Conservation (phyloP, 2,113 vertebrate genomes). For the Rynchops niger region DNA sequence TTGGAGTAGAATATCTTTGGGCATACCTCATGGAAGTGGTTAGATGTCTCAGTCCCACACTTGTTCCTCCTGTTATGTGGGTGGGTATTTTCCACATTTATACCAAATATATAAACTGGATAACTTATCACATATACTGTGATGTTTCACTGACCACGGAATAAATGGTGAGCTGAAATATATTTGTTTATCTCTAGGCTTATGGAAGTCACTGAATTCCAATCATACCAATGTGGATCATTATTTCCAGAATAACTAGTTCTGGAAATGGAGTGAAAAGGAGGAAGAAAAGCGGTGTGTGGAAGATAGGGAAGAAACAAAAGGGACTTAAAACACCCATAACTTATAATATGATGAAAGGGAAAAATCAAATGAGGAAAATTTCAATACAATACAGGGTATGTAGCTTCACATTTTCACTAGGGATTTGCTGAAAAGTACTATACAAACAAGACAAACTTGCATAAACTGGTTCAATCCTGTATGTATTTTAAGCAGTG, state of each 20-base stretch:
- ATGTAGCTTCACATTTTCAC: neutral
- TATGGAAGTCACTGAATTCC: neutral
- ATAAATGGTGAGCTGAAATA: neutral
- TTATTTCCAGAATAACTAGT: neutral
- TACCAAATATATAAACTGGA: neutral
- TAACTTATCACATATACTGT: neutral
- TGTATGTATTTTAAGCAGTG: neutral
- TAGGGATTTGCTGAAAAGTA: neutral
- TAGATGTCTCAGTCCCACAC: neutral
- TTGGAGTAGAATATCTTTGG: neutral
- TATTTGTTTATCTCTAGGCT: neutral
- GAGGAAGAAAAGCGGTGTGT: neutral
- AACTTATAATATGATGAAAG: neutral
- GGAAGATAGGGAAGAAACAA: neutral
- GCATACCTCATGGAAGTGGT: neutral
- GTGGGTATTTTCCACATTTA: neutral
- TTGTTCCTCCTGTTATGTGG: neutral
- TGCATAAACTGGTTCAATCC: neutral
- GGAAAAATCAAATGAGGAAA: neutral
- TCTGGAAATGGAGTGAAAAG: neutral
- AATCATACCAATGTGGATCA: neutral
- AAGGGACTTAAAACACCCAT: neutral
- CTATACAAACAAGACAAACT: neutral
- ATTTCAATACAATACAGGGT: neutral
- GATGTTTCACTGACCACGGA: neutral